A percentile compares a stretch with the other conserved stretches of the same genome.
Conservation (phyloP, 2,797 vertebrate genomes). For the Anguilla obscura region DNA sequence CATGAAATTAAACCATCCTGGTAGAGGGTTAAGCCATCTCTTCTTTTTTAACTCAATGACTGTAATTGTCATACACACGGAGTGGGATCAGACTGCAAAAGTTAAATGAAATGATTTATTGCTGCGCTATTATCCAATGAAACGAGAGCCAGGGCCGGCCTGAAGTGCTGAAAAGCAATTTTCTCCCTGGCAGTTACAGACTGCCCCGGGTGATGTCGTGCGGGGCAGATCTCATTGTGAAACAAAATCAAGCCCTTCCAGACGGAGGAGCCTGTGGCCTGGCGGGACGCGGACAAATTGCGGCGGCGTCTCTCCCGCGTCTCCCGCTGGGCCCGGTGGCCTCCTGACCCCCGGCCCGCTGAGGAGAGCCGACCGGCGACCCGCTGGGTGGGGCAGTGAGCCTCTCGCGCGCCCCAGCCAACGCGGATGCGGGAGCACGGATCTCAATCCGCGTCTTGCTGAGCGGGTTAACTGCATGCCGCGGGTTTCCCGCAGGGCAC, state of each 20-base stretch:
- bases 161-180: constrained; percentile 39
- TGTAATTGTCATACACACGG: constrained; percentile 5
- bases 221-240: constrained; percentile 11
- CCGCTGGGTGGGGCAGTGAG: neutral
- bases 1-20: neutral
- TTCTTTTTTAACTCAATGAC: neutral
- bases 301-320: constrained; percentile 31
- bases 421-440: neutral
- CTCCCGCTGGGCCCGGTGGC: constrained; percentile 29
- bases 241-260: neutral
- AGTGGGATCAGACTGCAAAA: constrained; percentile 11
- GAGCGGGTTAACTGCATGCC: neutral
- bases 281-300: constrained; percentile 30
- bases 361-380: neutral
- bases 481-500: constrained; percentile 12
- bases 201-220: constrained; percentile 12
- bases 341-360: neutral
- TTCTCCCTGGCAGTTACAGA: constrained; percentile 21
- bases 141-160: constrained; percentile 17
- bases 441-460: neutral
- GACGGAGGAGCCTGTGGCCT: constrained; percentile 14
- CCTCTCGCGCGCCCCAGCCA: neutral
- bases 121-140: constrained; percentile 30
- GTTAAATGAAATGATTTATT: constrained; percentile 34
- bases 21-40: neutral